A percentile compares a stretch with the other conserved stretches of the same genome.
phyloP scores from a whole-genome alignment of 2,113 vertebrate genomes.

The Salvator merianae region DNA sequence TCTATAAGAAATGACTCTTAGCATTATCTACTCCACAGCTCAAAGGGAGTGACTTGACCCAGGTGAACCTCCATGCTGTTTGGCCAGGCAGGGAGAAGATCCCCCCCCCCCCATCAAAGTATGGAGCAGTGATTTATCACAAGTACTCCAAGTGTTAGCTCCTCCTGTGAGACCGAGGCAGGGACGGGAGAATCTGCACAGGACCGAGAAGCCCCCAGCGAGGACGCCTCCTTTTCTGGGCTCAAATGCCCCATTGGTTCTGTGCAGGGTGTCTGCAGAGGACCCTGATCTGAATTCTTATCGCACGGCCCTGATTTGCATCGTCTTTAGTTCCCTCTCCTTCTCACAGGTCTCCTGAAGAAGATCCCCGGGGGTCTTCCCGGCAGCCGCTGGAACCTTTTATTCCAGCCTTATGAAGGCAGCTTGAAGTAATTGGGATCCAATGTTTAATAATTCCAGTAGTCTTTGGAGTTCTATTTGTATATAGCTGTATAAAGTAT shows the following conservation, averaged over 20 bases:
- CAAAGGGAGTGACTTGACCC: too few species aligned
- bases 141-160: not conserved
- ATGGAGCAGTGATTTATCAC: too few species aligned
- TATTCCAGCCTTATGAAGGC: not conserved
- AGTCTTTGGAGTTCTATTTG: not conserved
- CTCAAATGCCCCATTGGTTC: not conserved
- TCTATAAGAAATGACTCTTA: too few species aligned
- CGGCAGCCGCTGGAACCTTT: not conserved
- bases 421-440: conserved; percentile 16
- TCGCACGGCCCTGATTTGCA: too few species aligned
- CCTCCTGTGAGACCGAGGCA: not conserved
- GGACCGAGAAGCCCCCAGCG: not conserved
- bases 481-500: conserved; percentile 20
- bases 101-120: too few species aligned
- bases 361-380: not conserved
- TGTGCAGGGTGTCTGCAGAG: not conserved
- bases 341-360: too few species aligned
- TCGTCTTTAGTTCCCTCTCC: too few species aligned
- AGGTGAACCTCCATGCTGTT: too few species aligned
- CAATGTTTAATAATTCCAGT: not conserved
- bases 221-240: not conserved
- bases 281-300: not conserved
- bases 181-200: not conserved
- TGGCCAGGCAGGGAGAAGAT: too few species aligned
- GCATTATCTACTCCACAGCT: not conserved